Evolutionary conservation across 2,888 invertebrate genomes (phyloP).

Genomic region (Micropterix aruncella): DNA sequence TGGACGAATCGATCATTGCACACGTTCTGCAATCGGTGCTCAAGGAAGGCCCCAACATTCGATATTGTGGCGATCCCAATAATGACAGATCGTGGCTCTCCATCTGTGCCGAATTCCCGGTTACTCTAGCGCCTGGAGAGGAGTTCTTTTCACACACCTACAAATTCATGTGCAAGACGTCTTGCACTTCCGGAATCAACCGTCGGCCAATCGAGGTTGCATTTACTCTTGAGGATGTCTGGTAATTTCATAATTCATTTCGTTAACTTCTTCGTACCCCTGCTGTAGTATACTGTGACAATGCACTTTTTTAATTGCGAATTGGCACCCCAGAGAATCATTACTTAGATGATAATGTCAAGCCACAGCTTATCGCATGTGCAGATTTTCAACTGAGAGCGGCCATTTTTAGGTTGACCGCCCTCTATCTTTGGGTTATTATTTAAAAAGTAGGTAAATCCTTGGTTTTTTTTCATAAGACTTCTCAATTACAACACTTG

Average conservation of each 20-base stretch:
- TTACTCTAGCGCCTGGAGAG: slow-evolving; percentile 36
- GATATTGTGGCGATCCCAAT: slow-evolving; percentile 31
- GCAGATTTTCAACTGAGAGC: too few relatives aligned
- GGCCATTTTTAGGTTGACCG: too few relatives aligned
- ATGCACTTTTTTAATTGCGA: too few relatives aligned
- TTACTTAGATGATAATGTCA: too few relatives aligned
- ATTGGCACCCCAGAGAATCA: too few relatives aligned
- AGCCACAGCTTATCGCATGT: too few relatives aligned
- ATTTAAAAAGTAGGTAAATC: too few relatives aligned
- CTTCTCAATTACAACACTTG: too few relatives aligned
- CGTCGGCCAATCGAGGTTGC: slow-evolving; percentile 44
- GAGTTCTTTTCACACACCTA: slow-evolving; percentile 41
- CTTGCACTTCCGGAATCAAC: slow-evolving; percentile 51
- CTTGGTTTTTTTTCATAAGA: too few relatives aligned
- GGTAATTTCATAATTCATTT: neutral
- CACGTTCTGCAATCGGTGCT: slow-evolving; percentile 26
- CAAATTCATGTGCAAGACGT: slow-evolving; percentile 49
- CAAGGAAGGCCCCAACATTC: slow-evolving; percentile 21
- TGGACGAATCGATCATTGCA: slow-evolving; percentile 16
- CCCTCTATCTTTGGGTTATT: too few relatives aligned
- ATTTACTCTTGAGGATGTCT: slow-evolving; percentile 37
- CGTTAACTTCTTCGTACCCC: neutral
- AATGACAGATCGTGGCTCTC: slow-evolving; percentile 21
- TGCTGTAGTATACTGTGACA: too few relatives aligned
- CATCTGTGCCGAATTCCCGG: slow-evolving; percentile 40